Base-by-base conservation (phyloP, 1,140 invertebrate species). In the Bombus haemorrhoidalis region DNA sequence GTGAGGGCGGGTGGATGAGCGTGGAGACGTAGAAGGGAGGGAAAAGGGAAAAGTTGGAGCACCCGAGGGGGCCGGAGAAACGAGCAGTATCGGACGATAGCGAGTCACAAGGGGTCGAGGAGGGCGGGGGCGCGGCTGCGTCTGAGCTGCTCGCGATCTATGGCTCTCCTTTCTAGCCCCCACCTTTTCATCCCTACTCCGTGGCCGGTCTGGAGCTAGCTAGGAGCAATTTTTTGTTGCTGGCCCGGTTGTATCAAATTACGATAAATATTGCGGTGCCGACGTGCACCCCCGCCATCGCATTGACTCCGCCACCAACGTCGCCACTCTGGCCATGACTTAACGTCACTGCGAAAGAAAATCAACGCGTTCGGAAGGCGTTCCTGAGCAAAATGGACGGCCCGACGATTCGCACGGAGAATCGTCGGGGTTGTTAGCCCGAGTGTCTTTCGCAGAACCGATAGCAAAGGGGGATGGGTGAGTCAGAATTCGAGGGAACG, bases 221-320 rank as follows among this genome's bases (percentile, higher is more conserved):
- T 87, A 84, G 89, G 86, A 89, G 91, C 86, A 91, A 93, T 93
- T 94, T 93, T 94, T 92, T 93, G 92, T 91, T 88, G 86, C 85
- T 85, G 84, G 84, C 81, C 86, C 89, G 93, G 87, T 94, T 92
- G 93, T 94, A 94, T 94, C 93, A 94, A 94, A 94, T 94, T 94
- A 94, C 94, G 90, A 94, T 94, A 94, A 94, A 94, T 94, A 94
- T 92, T 90, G 89, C 88, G 76, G 79, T 80, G 91, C 82, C 91
- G 93, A 94, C 93, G 87, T 92, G 90, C 86, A 88, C 89, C 87
- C 82, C 80, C 84, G 75, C 76, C 77, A 85, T 59, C 53, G 74
- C 73, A 76, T 77, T 28, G 37, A 12, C 75, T 41, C 74, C 87
- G 32, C 22, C 75, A 18, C 72, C n/a, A 64, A 37, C 84, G 78